Evolutionary conservation across 2,888 invertebrate species (phyloP).

Genomic region (Tetragnatha montana): DNA sequence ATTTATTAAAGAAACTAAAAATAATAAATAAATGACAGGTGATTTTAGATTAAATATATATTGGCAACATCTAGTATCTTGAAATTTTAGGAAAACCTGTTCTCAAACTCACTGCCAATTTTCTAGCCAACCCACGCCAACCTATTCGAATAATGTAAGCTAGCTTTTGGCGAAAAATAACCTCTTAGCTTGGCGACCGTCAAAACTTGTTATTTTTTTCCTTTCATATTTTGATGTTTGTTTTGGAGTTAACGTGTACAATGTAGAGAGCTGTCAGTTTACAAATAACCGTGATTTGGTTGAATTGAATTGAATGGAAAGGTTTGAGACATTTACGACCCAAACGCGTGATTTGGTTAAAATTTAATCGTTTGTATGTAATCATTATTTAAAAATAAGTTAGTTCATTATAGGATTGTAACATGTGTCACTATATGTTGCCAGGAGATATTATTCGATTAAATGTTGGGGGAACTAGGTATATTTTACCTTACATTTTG

Average conservation of each 20-base stretch:
- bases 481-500: constrained; percentile 73
- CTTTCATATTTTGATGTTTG: not conserved
- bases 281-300: constrained; percentile 3
- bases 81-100: no score
- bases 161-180: no score
- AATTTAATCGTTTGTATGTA: not conserved
- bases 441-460: constrained; percentile 89
- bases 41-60: no score
- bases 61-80: no score
- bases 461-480: constrained; percentile 97
- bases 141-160: no score
- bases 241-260: constrained; percentile 6
- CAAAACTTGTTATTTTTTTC: not conserved
- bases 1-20: no score
- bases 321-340: no score
- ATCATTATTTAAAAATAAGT: not conserved
- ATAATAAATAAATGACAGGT: no score
- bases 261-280: constrained; percentile 10
- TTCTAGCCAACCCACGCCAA: no score
- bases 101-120: no score
- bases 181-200: not conserved
- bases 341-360: not conserved
- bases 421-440: constrained; percentile 68
- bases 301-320: no score
- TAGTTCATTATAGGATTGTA: not conserved